A percentile compares a stretch with the other conserved stretches of the same genome.
Conservation (phyloP, 2,888 invertebrate genomes). For the Melitaea athalia region DNA sequence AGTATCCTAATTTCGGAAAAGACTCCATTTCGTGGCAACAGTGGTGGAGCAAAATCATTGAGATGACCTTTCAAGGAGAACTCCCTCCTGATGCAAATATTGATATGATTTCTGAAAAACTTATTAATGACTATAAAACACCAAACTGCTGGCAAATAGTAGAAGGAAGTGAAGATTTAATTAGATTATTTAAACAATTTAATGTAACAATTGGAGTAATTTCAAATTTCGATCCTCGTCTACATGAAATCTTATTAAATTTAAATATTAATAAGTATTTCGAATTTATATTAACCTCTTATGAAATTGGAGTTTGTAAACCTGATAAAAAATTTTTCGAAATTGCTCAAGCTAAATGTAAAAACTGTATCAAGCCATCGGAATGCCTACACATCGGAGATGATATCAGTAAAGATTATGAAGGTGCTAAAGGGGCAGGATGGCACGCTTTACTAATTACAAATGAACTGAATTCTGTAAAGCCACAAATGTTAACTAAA, state of each 20-base stretch:
- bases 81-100: conserved; percentile 56
- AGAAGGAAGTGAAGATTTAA: conserved; percentile 84
- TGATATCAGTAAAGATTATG: conserved; percentile 87
- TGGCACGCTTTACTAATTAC: conserved; percentile 85
- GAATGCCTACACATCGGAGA: conserved; percentile 94
- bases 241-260: conserved; percentile 85
- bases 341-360: conserved; percentile 79
- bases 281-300: conserved; percentile 91
- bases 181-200: conserved; percentile 80
- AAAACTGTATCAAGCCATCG: conserved; percentile 69
- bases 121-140: conserved; percentile 88
- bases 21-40: conserved; percentile 87
- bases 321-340: conserved; percentile 89
- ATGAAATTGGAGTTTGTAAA: conserved; percentile 87
- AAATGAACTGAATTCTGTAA: conserved; percentile 37
- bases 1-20: conserved; percentile 92
- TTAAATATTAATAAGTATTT: conserved; percentile 87
- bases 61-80: conserved; percentile 83
- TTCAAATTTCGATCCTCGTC: conserved; percentile 94
- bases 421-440: conserved; percentile 87
- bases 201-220: conserved; percentile 86
- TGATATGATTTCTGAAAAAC: conserved; percentile 75
- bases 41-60: conserved; percentile 91
- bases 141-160: conserved; percentile 87
- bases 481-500: conserved; percentile 50